Percentiles rank a stretch among this genome's conserved stretches.
Evolutionary conservation across 1,140 invertebrate species (phyloP).

Genomic region (Atopsyche davidsoni): DNA sequence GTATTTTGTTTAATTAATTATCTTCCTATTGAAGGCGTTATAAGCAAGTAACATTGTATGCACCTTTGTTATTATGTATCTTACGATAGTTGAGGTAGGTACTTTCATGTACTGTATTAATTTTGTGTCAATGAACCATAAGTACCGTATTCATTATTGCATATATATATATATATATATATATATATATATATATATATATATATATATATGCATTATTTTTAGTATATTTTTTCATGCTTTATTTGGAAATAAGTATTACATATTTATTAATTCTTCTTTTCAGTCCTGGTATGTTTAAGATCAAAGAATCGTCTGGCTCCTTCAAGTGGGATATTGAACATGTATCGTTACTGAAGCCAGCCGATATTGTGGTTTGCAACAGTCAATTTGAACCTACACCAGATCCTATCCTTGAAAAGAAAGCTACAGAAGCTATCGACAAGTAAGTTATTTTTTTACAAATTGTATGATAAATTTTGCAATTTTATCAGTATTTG

Average conservation of each 20-base stretch:
- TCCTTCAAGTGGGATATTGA: constrained; percentile 46
- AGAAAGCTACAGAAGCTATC: constrained; percentile 43
- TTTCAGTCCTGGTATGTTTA: constrained; percentile 47
- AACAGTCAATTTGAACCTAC: constrained; percentile 47
- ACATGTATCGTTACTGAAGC: constrained; percentile 40
- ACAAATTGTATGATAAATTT: too few species aligned
- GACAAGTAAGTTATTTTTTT: constrained; percentile 36
- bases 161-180: too few species aligned
- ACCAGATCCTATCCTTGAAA: constrained; percentile 44
- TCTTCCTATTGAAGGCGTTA: too few species aligned
- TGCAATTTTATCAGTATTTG: too few species aligned
- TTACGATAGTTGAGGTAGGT: too few species aligned
- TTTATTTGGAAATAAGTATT: constrained; percentile 4
- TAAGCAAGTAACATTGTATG: too few species aligned
- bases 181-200: too few species aligned
- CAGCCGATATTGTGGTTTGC: constrained; percentile 44
- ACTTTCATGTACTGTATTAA: too few species aligned
- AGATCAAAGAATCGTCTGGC: constrained; percentile 38
- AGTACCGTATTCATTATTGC: too few species aligned
- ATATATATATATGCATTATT: too few species aligned
- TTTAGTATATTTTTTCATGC: not conserved
- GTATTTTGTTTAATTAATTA: constrained; percentile 8
- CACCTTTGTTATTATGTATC: too few species aligned
- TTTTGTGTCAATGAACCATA: too few species aligned
- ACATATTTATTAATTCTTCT: constrained; percentile 6